Base-by-base conservation (phyloP, 2,797 vertebrate genomes). In the Ispidina picta region DNA sequence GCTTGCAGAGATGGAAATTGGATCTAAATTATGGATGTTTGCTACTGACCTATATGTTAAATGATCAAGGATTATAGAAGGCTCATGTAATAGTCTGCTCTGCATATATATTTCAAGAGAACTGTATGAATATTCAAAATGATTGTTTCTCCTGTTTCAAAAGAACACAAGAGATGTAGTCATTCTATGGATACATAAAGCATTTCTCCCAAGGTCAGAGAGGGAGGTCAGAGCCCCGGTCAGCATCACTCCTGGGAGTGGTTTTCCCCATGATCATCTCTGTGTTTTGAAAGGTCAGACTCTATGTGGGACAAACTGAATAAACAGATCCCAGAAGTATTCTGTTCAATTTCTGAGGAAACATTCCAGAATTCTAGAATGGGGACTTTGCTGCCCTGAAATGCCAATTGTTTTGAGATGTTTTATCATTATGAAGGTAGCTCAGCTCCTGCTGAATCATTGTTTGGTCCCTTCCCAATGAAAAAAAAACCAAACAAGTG, bases 241-340 rank as follows among this genome's bases (percentile, higher is more conserved):
- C 88, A 84, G 92, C 94, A 75, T 90, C 66, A 55, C 75, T 96
- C 80, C 66, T 78, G 76, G 66, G 93, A 88, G 86, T 63, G 79
- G 48, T 90, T 93, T 91, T 89, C 70, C 76, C 88, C 60, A 33
- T 83, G 83, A 93, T 79, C 78, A 93, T 81, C 84, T 74, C 65
- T 92, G 1, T 93, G 54, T 93, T 96, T 94, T 93, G 62, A 88
- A 97, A 97, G 87, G 93, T 96, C 92, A 89, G 29, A 76, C 65
- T 76, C 76, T 92, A 33, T 94, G 91, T 77, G 83, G 76, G 72
- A 93, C 85, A 95, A 90, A 96, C n/a, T n/a, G n/a, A 95, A 97
- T 92, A 96, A 95, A 95, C 60, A 25, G 70, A 79, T 94, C 81
- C 82, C 91, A 86, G 54, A 89, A 89, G 82, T 58, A 83, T 85